Percentiles rank a stretch among this genome's conserved stretches.
Evolutionary conservation across 2,113 vertebrate genomes (phyloP).

Genomic region (Stegastes partitus): DNA sequence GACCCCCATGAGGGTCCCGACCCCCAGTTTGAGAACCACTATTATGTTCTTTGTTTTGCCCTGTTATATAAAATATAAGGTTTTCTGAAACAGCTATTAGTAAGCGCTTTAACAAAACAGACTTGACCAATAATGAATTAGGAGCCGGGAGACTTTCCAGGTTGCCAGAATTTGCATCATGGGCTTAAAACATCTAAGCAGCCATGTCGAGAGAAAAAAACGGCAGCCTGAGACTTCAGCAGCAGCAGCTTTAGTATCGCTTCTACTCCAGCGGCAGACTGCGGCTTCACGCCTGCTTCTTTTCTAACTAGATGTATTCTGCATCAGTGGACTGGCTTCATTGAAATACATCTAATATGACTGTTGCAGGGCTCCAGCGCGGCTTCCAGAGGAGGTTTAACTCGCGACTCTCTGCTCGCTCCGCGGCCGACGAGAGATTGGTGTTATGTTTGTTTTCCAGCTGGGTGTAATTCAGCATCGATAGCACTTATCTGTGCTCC

Average conservation of each 20-base stretch:
- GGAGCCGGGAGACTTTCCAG: not conserved
- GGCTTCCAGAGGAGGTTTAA: slow-evolving; percentile 49
- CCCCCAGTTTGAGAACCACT: too few species aligned
- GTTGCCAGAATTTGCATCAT: slow-evolving; percentile 39
- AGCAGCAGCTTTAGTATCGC: slow-evolving; percentile 56
- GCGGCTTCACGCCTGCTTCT: slow-evolving; percentile 38
- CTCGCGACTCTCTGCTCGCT: slow-evolving; percentile 16
- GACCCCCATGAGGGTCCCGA: too few species aligned
- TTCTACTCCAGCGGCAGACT: slow-evolving; percentile 30
- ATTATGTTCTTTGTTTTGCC: too few species aligned
- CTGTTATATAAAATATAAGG: too few species aligned
- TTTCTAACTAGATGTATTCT: slow-evolving; percentile 67
- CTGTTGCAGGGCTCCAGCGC: slow-evolving; percentile 33
- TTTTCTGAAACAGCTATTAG: slow-evolving; percentile 16
- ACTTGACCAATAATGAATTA: slow-evolving; percentile 21
- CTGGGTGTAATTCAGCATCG: slow-evolving; percentile 62
- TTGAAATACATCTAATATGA: slow-evolving; percentile 49
- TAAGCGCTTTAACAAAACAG: not conserved
- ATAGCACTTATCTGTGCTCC: slow-evolving; percentile 59
- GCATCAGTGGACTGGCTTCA: slow-evolving; percentile 46
- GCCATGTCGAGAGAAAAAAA: slow-evolving; percentile 46
- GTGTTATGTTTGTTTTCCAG: slow-evolving; percentile 60
- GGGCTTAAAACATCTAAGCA: slow-evolving; percentile 55
- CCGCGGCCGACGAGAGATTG: slow-evolving; percentile 32
- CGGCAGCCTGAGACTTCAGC: slow-evolving; percentile 34